These are phyloP conservation scores for Neocloeon triangulifer DNA, from an alignment of 1,140 invertebrate species.

Conservation along the genomic window DNA sequence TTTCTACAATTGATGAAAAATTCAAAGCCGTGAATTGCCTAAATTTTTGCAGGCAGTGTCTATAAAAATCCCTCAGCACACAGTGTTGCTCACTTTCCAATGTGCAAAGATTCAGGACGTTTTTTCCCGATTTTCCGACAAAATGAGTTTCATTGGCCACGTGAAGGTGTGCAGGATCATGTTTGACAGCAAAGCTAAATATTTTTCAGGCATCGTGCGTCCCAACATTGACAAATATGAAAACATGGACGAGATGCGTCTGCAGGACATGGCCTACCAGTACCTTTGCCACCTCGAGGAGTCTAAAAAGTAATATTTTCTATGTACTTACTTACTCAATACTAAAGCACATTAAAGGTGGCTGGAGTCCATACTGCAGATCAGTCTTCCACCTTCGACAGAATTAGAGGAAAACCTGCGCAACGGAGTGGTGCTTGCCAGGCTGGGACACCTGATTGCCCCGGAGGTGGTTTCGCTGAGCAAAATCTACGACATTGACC, in stretches of 20 bases:
- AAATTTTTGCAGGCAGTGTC: too few relatives aligned
- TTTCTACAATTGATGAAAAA: too few relatives aligned
- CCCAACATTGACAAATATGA: too few relatives aligned
- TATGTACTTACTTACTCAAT: neutral
- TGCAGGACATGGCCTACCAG: conserved; percentile 54
- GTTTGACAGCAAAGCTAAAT: too few relatives aligned
- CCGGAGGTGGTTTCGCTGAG: conserved; percentile 39
- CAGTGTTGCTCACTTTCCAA: too few relatives aligned
- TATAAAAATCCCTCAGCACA: too few relatives aligned
- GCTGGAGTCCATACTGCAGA: conserved; percentile 51
- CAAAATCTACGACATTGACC: conserved; percentile 56
- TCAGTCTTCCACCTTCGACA: conserved; percentile 39
- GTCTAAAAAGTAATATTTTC: conserved; percentile 36
- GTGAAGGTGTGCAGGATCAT: too few relatives aligned
- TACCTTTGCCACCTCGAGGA: conserved; percentile 66
- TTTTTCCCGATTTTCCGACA: too few relatives aligned
- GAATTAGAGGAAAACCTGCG: conserved; percentile 55
- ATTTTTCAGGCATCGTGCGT: too few relatives aligned
- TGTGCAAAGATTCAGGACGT: too few relatives aligned
- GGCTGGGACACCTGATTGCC: conserved; percentile 48
- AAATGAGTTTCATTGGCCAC: too few relatives aligned
- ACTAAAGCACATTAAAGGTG: conserved; percentile 25
- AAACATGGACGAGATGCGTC: conserved; percentile 51
- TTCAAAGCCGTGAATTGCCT: too few relatives aligned
- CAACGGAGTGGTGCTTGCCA: conserved; percentile 61